These are phyloP conservation scores for Pangasius djambal DNA, from an alignment of 2,797 vertebrate species.

Conservation along the genomic window DNA sequence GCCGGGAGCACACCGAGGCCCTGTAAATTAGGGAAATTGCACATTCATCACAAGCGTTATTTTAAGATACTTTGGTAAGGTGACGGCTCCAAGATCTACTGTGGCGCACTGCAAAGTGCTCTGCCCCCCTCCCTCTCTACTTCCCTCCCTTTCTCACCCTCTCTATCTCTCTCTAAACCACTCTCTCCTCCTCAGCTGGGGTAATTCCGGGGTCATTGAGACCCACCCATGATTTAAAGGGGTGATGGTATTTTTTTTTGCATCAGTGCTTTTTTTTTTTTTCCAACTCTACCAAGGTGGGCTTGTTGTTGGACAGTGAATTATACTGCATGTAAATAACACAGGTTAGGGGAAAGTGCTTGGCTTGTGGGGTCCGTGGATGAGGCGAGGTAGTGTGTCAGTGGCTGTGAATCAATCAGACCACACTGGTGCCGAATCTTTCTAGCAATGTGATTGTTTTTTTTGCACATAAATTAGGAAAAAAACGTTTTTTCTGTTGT, in stretches of 20 bases:
- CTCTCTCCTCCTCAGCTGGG: constrained; percentile 65
- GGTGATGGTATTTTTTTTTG: constrained; percentile 56
- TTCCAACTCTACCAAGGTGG: constrained; percentile 47
- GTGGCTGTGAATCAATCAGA: constrained; percentile 51
- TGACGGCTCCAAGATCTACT: constrained; percentile 81
- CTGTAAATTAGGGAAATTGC: constrained; percentile 99
- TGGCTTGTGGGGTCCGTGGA: constrained; percentile 48
- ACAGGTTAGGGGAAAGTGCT: constrained; percentile 51
- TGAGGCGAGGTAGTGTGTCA: constrained; percentile 57
- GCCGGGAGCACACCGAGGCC: constrained; percentile 87
- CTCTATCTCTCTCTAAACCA: constrained; percentile 18
- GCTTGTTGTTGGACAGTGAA: constrained; percentile 56
- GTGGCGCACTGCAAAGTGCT: constrained; percentile 70
- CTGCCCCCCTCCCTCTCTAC: constrained; percentile 14
- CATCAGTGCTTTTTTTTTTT: constrained; percentile 45
- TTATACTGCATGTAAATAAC: constrained; percentile 63
- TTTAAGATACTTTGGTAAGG: constrained; percentile 92
- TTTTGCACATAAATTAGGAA: background rate
- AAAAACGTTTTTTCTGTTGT: background rate
- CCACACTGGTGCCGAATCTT: background rate
- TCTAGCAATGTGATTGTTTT: background rate
- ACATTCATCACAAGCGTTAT: constrained; percentile 98
- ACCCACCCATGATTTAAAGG: constrained; percentile 78
- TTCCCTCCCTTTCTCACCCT: constrained; percentile 20
- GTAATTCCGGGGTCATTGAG: constrained; percentile 78